Base-by-base conservation (phyloP, 2,797 vertebrate genomes). In the Eulemur mongoz region DNA sequence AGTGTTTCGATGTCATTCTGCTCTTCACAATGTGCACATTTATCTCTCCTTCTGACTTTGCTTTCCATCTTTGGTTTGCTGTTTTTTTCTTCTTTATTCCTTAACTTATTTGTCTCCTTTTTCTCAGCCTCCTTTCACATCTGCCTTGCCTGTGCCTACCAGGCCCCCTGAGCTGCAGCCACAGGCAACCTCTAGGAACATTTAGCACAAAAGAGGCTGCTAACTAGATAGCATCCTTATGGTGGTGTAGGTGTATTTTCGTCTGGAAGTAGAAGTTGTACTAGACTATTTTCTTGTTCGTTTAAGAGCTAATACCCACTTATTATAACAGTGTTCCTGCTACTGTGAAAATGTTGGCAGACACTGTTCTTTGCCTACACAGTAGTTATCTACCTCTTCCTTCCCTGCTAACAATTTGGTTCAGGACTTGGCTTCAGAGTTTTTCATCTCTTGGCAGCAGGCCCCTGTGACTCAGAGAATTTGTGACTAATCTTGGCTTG, bases 161-260 rank as follows among this genome's bases (percentile, higher is more conserved):
- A 23, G 3, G 14, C 15, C 50, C 2, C n/a, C 15, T 65, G 1
- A 1, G 48, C 27, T 18, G 27, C 0, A 4, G 2, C 17, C 35
- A 54, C 43, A 1, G 43, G 38, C 67, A 2, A 23, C 13, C 70
- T 48, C 2, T 17, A 50, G 75, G 89, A 52, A 30, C 4, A 1
- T 8, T 6, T 0, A 30, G 40, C 32, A 43, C 40, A 40, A 9
- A 35, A 67, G 59, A 23, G 22, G 3, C 32, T 38, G 40, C 27
- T 1, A 20, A 23, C 30, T 9, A 11, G 38, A 30, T 59, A 15
- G 59, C 2, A 40, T 4, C 30, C 32, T 38, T 57, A 22, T 10
- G 22, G 23, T 25, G 18, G 8, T 4, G 7, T 17, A 2, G 13
- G 25, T 1, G 25, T 50, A 1, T 23, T 61, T 92, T 3, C 61